Conservation (phyloP, 2,888 invertebrate species). For the Dermolepida albohirtum region DNA sequence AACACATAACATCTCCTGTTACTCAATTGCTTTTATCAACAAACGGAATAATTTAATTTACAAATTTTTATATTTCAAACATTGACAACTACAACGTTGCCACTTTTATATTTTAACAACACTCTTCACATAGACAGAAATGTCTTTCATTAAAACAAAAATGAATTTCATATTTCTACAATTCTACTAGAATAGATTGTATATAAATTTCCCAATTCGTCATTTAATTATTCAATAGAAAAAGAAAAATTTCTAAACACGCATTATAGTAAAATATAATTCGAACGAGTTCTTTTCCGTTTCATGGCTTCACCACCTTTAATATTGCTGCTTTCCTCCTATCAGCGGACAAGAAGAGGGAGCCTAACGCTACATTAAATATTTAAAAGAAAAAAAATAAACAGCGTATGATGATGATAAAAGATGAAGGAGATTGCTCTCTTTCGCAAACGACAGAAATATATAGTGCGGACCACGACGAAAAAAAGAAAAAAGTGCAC, state of each 20-base stretch:
- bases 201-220: no score
- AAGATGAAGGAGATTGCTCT: constrained; percentile 44
- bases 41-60: no score
- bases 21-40: no score
- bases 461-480: constrained; percentile 25
- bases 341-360: constrained; percentile 12
- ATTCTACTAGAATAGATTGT: no score
- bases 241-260: not conserved
- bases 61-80: no score
- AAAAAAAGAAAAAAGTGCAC: constrained; percentile 17
- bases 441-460: constrained; percentile 36
- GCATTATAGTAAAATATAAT: not conserved
- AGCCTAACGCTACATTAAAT: constrained; percentile 47
- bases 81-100: no score
- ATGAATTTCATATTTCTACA: no score
- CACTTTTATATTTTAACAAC: no score
- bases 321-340: constrained; percentile 20
- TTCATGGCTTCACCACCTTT: constrained; percentile 27
- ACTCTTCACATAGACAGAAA: no score
- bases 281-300: constrained; percentile 6
- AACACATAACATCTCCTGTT: no score
- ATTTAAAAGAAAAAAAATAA: constrained; percentile 49
- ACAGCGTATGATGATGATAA: constrained; percentile 47
- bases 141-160: no score
- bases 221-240: not conserved